phyloP scores from a whole-genome alignment of 2,888 invertebrate genomes.

The Synanthedon vespiformis region DNA sequence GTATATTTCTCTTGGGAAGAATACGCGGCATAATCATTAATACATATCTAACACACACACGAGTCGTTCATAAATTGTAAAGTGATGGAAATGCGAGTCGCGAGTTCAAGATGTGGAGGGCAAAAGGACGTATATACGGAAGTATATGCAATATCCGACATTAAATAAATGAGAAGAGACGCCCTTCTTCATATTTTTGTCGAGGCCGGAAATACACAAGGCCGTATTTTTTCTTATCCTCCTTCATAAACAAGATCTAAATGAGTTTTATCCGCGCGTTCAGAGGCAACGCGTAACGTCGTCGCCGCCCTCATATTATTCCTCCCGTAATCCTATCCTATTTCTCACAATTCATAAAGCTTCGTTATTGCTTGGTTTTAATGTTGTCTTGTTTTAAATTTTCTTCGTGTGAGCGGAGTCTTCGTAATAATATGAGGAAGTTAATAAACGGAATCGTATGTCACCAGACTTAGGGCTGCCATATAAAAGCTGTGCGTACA shows the following conservation, averaged over 20 bases:
- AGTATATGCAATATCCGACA: slow-evolving; percentile 7
- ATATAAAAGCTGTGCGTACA: too few relatives aligned
- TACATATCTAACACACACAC: slow-evolving; percentile 28
- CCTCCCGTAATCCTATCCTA: slow-evolving; percentile 21
- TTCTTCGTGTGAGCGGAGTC: slow-evolving; percentile 8
- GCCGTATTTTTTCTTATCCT: slow-evolving; percentile 22
- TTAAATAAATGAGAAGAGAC: slow-evolving; percentile 5
- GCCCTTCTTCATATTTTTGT: slow-evolving; percentile 16
- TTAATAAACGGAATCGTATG: slow-evolving; percentile 21
- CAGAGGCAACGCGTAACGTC: slow-evolving; percentile 14
- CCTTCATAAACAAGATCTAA: slow-evolving; percentile 25
- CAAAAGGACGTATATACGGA: slow-evolving; percentile 1
- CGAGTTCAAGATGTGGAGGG: slow-evolving; percentile 5
- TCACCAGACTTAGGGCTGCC: slow-evolving; percentile 6
- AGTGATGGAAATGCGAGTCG: slow-evolving; percentile 4
- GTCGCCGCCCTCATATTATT: slow-evolving; percentile 19
- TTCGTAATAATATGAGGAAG: slow-evolving; percentile 8
- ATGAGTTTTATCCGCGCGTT: slow-evolving; percentile 18
- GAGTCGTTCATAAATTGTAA: slow-evolving; percentile 21
- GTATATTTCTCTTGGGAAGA: slow-evolving; percentile 19
- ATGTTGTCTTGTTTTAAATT: slow-evolving; percentile 26
- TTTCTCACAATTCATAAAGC: slow-evolving; percentile 25
- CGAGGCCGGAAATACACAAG: slow-evolving; percentile 4
- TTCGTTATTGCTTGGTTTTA: slow-evolving; percentile 23
- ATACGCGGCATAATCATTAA: slow-evolving; percentile 34